Conservation (phyloP, 2,797 vertebrate species). For the Brachymystax lenok region DNA sequence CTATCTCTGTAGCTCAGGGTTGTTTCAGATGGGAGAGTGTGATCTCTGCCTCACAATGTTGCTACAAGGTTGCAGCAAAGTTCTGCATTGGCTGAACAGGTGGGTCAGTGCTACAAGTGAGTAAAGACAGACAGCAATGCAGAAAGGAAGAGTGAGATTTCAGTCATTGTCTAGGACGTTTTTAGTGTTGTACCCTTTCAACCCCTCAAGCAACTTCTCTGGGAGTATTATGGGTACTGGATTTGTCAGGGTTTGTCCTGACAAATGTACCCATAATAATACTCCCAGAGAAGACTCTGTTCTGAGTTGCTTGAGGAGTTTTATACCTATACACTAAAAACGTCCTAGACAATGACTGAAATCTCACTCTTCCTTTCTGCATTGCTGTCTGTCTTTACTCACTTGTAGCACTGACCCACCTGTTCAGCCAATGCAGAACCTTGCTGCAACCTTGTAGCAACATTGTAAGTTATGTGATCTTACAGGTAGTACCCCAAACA, state of each 20-base stretch:
- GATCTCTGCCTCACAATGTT: background rate
- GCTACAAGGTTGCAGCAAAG: background rate
- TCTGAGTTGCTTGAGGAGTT: slow-evolving; percentile 28
- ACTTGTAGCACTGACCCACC: background rate
- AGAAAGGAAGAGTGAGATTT: background rate
- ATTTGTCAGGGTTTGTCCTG: slow-evolving; percentile 26
- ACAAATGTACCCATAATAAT: slow-evolving; percentile 34
- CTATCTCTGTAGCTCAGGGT: background rate
- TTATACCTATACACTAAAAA: too few species aligned
- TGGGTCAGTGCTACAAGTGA: background rate
- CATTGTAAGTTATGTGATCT: background rate
- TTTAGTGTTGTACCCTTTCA: slow-evolving; percentile 15
- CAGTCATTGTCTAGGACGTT: slow-evolving; percentile 22
- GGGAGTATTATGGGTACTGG: slow-evolving; percentile 25
- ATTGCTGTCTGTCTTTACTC: background rate
- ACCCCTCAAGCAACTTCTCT: slow-evolving; percentile 18
- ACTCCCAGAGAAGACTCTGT: slow-evolving; percentile 44
- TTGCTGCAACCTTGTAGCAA: background rate
- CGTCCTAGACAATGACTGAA: slow-evolving; percentile 10
- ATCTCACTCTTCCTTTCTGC: background rate
- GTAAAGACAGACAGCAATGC: background rate
- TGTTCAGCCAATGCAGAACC: background rate
- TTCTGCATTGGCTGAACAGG: background rate
- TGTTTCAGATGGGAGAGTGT: background rate
- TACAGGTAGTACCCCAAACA: slow-evolving; percentile 26